Conservation (phyloP, 2,113 vertebrate species). For the Microcebus ravelobensis region DNA sequence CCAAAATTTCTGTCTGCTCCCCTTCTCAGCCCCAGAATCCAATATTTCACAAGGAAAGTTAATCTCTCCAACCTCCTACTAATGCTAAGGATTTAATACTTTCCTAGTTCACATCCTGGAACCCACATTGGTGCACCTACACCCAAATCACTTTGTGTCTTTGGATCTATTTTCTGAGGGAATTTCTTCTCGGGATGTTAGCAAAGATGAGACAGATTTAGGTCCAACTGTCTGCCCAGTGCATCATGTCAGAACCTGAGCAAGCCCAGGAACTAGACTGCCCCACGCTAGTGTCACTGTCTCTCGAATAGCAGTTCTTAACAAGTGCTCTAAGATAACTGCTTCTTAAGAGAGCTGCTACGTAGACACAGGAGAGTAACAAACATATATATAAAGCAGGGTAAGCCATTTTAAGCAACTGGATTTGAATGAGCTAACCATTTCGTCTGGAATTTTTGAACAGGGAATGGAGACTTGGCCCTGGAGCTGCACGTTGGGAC, state of each 20-base stretch:
- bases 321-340: background rate
- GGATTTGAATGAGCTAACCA: conserved; percentile 27
- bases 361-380: background rate
- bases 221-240: background rate
- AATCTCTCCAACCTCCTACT: background rate
- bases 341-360: background rate
- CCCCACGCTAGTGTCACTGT: fast-evolving
- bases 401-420: conserved; percentile 2
- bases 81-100: background rate
- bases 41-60: background rate
- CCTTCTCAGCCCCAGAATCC: background rate
- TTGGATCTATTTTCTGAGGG: background rate
- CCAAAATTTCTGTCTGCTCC: background rate
- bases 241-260: background rate
- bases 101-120: background rate
- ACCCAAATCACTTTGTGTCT: background rate
- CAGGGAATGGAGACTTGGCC: background rate
- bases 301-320: background rate
- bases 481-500: conserved; percentile 35
- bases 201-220: background rate
- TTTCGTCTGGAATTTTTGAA: conserved; percentile 41
- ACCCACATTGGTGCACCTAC: background rate
- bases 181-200: background rate
- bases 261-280: background rate
- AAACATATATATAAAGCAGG: background rate